phyloP scores from a whole-genome alignment of 2,888 invertebrate species.

The Cylloceria caligata region DNA sequence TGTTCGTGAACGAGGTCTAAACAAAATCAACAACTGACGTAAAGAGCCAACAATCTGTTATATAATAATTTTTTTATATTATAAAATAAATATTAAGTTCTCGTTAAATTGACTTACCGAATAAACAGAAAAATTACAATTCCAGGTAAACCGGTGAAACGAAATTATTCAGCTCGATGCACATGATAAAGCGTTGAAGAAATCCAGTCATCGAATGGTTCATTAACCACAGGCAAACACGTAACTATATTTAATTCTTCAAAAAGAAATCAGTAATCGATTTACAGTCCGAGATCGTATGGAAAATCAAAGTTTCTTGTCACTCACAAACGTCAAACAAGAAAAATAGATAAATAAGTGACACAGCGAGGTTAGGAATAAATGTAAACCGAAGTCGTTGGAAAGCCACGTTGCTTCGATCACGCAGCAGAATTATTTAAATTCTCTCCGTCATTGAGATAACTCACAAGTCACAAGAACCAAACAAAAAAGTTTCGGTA shows the following conservation, averaged over 20 bases:
- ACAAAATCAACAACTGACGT: not conserved
- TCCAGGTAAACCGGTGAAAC: slow-evolving; percentile 35
- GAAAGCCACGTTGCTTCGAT: too few relatives aligned
- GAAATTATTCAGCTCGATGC: slow-evolving; percentile 40
- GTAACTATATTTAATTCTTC: not conserved
- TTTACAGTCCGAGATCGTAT: not conserved
- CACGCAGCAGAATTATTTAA: too few relatives aligned
- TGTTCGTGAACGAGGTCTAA: not conserved
- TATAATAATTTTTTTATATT: too few relatives aligned
- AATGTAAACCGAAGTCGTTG: not conserved
- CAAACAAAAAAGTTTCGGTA: not conserved
- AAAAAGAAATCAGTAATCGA: not conserved
- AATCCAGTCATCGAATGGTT: slow-evolving; percentile 6
- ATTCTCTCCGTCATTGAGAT: not conserved
- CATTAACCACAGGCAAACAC: slow-evolving; percentile 2
- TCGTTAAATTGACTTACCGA: slow-evolving; percentile 46
- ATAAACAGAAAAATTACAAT: slow-evolving; percentile 22
- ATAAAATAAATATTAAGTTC: not conserved
- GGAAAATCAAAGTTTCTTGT: not conserved
- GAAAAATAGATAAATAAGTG: not conserved
- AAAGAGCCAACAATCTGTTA: not conserved
- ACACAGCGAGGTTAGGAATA: not conserved
- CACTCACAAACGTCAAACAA: not conserved
- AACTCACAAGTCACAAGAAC: not conserved
- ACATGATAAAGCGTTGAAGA: slow-evolving; percentile 35